Evolutionary conservation across 2,797 vertebrate species (phyloP), one percentile per base, ranked within the genome.

Genomic region (Huso huso): DNA sequence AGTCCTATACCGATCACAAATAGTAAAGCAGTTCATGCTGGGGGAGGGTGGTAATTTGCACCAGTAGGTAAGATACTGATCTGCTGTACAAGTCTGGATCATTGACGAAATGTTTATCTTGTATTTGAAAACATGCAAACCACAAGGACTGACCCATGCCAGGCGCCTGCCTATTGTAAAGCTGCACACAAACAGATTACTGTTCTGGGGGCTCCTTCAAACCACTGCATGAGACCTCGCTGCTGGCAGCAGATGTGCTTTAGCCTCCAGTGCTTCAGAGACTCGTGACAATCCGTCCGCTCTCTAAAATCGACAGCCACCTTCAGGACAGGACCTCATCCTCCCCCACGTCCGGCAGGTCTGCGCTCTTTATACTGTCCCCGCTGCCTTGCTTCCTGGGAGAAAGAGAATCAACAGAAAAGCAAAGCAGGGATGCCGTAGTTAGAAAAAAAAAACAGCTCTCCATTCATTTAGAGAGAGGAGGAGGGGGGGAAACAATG

Each of bases 321-420:
- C 23, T 63, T 98, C 94, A 99, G 10, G 90, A 92, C 72, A 93
- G 91, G 74, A 89, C 83, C 77, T 95, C 92, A 57, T 97, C 89
- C 76, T 94, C 92, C 75, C 90, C 92, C 70, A 88, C 85, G 1
- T 89, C 89, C 77, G 92, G 90, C 75, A 92, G 84, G 66, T 93
- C 90, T 51, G 86, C 77, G 70, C 85, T 90, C 75, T 74, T 90
- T 75, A 88, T 76, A 65, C 87, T 87, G 62, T 97, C 95, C 69
- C 90, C 88, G 1, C 92, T 94, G 86, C 90, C 88, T 83, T 92
- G 92, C 78, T 96, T 96, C 88, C 95, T 98, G 86, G 82, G 86
- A 68, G 76, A 83, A 79, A 76, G 65, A 81, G 8, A 71, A 72
- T 5, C 3, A 55, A 6, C 3, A 4, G 52, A 10, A 3, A 67